These are phyloP conservation scores for Oedothorax gibbosus DNA, from an alignment of 1,140 invertebrate species.

Conservation along the genomic window DNA sequence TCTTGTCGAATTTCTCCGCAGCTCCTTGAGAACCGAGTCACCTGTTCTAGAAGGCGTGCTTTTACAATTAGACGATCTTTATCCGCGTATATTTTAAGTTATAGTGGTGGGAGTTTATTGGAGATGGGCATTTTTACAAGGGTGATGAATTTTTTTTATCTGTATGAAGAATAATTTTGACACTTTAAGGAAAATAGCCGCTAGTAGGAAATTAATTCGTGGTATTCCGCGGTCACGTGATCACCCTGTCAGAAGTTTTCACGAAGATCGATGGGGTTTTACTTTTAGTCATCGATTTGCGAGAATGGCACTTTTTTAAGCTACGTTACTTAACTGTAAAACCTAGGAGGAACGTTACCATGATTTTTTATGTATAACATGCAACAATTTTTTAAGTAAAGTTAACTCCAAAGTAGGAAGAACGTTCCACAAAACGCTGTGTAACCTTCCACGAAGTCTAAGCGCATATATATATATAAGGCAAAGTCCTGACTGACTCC, in stretches of 20 bases:
- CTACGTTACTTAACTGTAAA: too few relatives aligned
- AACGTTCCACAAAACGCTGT: too few relatives aligned
- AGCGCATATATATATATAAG: too few relatives aligned
- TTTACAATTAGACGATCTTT: constrained; percentile 51
- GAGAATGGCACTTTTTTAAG: too few relatives aligned
- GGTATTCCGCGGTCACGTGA: constrained; percentile 36
- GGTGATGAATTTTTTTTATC: constrained; percentile 44
- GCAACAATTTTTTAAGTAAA: too few relatives aligned
- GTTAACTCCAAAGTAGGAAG: too few relatives aligned
- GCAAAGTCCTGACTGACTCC: too few relatives aligned
- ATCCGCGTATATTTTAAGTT: constrained; percentile 21
- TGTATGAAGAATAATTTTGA: constrained; percentile 54
- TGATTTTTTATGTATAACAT: too few relatives aligned
- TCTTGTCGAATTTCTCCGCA: constrained; percentile 34
- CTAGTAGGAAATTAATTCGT: constrained; percentile 50
- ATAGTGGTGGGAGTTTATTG: constrained; percentile 17
- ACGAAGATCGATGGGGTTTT: constrained; percentile 39
- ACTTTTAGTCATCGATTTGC: neutral
- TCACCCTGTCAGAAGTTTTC: constrained; percentile 40
- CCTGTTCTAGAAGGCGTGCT: constrained; percentile 39
- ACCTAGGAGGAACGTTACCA: too few relatives aligned
- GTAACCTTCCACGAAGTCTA: too few relatives aligned
- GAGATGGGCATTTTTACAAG: constrained; percentile 37
- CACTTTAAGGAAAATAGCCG: constrained; percentile 44
- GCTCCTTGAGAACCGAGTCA: constrained; percentile 25